These are phyloP conservation scores for Hyles lineata DNA, from an alignment of 2,888 invertebrate species.

Conservation along the genomic window DNA sequence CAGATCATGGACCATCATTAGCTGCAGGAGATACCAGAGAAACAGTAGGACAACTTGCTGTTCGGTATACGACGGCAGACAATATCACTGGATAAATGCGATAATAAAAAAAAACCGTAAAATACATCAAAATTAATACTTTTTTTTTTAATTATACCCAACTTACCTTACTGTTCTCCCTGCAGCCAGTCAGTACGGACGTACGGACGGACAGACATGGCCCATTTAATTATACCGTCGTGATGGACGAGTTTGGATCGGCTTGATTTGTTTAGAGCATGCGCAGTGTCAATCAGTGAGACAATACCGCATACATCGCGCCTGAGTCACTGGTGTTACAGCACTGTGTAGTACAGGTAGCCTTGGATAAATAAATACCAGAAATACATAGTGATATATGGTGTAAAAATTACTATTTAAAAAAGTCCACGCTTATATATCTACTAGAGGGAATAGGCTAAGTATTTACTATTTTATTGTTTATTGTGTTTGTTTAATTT, in stretches of 20 bases:
- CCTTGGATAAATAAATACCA: neutral
- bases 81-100: no score
- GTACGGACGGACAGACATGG: constrained; percentile 51
- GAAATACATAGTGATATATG: no score
- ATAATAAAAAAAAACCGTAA: neutral
- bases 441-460: no score
- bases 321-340: constrained; percentile 19
- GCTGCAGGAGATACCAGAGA: no score
- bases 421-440: no score
- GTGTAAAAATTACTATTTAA: no score
- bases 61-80: no score
- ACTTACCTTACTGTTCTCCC: constrained; percentile 23
- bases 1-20: no score
- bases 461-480: no score
- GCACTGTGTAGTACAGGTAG: neutral
- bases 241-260: constrained; percentile 68
- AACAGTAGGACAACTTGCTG: no score
- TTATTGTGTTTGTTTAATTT: no score
- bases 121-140: neutral
- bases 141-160: no score
- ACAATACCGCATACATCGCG: constrained; percentile 43
- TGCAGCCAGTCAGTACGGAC: constrained; percentile 38
- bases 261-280: constrained; percentile 49
- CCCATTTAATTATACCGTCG: constrained; percentile 67
- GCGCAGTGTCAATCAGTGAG: constrained; percentile 58